Percentiles rank a stretch among this genome's conserved stretches.
Conservation (phyloP, 2,888 invertebrate genomes). For the Seira sanloemensis region DNA sequence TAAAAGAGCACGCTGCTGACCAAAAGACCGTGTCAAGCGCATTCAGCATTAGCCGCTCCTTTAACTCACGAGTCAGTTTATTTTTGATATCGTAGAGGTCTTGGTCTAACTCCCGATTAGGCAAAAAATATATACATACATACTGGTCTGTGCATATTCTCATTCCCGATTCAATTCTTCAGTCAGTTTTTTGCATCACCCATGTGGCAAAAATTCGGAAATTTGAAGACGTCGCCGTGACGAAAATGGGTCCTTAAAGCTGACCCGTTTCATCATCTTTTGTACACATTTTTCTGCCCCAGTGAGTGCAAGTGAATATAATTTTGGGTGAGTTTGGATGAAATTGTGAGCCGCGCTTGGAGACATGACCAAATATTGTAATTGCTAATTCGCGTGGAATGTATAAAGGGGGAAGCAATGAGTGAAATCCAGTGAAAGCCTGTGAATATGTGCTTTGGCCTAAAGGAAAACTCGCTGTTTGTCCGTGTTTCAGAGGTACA, state of each 20-base stretch:
- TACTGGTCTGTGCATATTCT: too few species aligned
- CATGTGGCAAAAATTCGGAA: neutral
- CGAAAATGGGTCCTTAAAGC: neutral
- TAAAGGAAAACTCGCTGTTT: neutral
- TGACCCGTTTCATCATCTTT: neutral
- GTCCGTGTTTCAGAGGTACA: conserved; percentile 35
- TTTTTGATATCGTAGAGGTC: conserved; percentile 43
- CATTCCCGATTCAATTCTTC: too few species aligned
- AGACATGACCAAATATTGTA: too few species aligned
- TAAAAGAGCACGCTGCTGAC: conserved; percentile 59
- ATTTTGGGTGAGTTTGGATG: neutral
- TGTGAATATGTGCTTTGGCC: conserved; percentile 51
- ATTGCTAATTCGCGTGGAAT: too few species aligned
- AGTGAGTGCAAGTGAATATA: too few species aligned
- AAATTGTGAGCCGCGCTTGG: too few species aligned
- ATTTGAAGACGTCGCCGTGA: neutral
- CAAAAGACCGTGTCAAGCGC: conserved; percentile 62
- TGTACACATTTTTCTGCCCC: too few species aligned
- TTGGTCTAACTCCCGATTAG: conserved; percentile 9
- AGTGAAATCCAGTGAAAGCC: conserved; percentile 25
- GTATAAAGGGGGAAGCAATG: neutral
- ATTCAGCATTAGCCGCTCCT: conserved; percentile 42
- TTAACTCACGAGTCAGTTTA: conserved; percentile 38
- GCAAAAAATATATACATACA: too few species aligned
- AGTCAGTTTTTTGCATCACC: neutral